Conservation (phyloP, 1,140 invertebrate species). For the Leptoteleia sp. region DNA sequence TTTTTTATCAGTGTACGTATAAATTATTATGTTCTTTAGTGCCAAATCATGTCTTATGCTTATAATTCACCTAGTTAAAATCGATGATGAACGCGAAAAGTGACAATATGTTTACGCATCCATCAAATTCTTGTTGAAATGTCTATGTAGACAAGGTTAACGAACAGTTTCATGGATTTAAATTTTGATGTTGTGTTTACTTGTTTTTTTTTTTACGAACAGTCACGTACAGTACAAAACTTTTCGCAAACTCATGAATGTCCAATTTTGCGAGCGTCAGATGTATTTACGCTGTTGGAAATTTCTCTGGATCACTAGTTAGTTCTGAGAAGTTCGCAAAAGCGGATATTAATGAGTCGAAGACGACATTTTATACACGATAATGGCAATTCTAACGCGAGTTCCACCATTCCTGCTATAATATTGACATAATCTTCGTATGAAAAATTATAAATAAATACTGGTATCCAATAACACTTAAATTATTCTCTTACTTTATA, state of each 20-base stretch:
- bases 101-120: no score
- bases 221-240: conserved; percentile 43
- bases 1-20: no score
- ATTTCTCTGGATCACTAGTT: conserved; percentile 46
- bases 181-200: conserved; percentile 40
- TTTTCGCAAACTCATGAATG: conserved; percentile 58
- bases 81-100: no score
- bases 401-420: background rate
- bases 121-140: no score
- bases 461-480: no score
- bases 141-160: conserved; percentile 18
- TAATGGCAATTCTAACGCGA: background rate
- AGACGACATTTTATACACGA: conserved; percentile 6
- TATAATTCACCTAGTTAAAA: no score
- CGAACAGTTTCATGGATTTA: conserved; percentile 24
- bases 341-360: conserved; percentile 32
- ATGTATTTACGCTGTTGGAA: conserved; percentile 30
- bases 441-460: no score
- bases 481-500: no score
- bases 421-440: no score
- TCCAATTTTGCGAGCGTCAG: conserved; percentile 48
- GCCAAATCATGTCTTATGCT: no score
- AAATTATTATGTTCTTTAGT: no score
- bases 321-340: conserved; percentile 33
- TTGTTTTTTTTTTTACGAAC: conserved; percentile 30